These are phyloP conservation scores for Anolis carolinensis DNA, from an alignment of 2,113 vertebrate genomes.

Conservation along the genomic window DNA sequence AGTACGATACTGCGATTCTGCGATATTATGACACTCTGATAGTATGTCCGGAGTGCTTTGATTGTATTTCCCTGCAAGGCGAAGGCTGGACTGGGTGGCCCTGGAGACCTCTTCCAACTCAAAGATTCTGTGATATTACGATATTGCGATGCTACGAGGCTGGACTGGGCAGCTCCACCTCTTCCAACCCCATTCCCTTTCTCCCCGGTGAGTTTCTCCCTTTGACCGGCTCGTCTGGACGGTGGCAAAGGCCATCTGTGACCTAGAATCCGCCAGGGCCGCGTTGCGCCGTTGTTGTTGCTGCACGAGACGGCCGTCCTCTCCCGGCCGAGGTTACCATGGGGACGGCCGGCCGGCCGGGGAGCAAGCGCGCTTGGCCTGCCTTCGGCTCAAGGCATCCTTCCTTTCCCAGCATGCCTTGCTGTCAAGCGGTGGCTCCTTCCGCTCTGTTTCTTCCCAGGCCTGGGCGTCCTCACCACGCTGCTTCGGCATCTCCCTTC, in stretches of 20 bases:
- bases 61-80: too few relatives aligned
- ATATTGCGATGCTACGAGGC: too few relatives aligned
- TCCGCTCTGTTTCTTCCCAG: conserved; percentile 52
- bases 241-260: neutral
- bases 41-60: too few relatives aligned
- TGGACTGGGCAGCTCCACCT: too few relatives aligned
- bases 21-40: too few relatives aligned
- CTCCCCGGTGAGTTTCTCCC: too few relatives aligned
- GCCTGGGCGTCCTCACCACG: conserved; percentile 2
- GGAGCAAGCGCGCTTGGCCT: conserved; percentile 15
- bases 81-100: too few relatives aligned
- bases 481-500: too few relatives aligned
- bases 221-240: fast-evolving
- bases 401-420: conserved; percentile 38
- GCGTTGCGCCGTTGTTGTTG: neutral
- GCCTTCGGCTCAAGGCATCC: conserved; percentile 53
- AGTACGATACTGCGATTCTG: too few relatives aligned
- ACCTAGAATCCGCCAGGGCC: neutral
- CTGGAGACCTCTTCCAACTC: too few relatives aligned
- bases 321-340: conserved; percentile 47
- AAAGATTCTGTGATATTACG: too few relatives aligned
- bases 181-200: too few relatives aligned
- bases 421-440: conserved; percentile 44
- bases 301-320: neutral
- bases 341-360: conserved; percentile 44